phyloP scores from a whole-genome alignment of 2,113 vertebrate species.

The Pelobates fuscus region DNA sequence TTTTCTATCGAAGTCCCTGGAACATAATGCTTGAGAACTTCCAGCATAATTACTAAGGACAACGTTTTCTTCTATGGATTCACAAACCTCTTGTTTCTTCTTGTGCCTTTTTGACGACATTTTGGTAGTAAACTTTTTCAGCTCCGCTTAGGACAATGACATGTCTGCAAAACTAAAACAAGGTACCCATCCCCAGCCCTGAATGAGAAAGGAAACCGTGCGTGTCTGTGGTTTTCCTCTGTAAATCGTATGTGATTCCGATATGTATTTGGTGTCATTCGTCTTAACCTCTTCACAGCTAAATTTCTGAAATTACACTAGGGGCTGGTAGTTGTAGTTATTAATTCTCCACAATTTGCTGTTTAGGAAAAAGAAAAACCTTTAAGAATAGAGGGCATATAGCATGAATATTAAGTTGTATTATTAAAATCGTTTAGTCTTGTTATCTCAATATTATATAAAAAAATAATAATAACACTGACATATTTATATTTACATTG shows the following conservation, averaged over 20 bases:
- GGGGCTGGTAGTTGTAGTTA: too few species aligned
- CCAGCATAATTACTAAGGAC: slow-evolving; percentile 42
- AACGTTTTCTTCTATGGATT: slow-evolving; percentile 20
- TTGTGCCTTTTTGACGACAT: slow-evolving; percentile 75
- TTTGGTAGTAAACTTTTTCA: slow-evolving; percentile 54
- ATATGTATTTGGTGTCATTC: background rate
- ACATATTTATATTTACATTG: too few species aligned
- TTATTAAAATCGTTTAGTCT: too few species aligned
- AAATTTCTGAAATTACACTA: too few species aligned
- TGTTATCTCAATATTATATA: too few species aligned
- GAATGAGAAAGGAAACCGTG: slow-evolving; percentile 55
- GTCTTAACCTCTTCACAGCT: slow-evolving; percentile 20
- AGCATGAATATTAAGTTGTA: too few species aligned
- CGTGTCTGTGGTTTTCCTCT: slow-evolving; percentile 76
- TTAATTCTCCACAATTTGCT: too few species aligned
- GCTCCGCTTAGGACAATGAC: slow-evolving; percentile 54
- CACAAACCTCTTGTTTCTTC: slow-evolving; percentile 60
- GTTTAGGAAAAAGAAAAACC: too few species aligned
- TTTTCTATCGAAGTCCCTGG: slow-evolving; percentile 58
- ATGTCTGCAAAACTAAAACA: slow-evolving; percentile 53
- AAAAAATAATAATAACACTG: too few species aligned
- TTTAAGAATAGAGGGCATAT: too few species aligned
- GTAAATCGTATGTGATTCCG: slow-evolving; percentile 59
- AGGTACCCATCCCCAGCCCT: slow-evolving; percentile 16
- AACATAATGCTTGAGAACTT: slow-evolving; percentile 60